Evolutionary conservation across 2,888 invertebrate genomes (phyloP), one percentile per base, ranked within the genome.

Genomic region (Drosophila meridiana): DNA sequence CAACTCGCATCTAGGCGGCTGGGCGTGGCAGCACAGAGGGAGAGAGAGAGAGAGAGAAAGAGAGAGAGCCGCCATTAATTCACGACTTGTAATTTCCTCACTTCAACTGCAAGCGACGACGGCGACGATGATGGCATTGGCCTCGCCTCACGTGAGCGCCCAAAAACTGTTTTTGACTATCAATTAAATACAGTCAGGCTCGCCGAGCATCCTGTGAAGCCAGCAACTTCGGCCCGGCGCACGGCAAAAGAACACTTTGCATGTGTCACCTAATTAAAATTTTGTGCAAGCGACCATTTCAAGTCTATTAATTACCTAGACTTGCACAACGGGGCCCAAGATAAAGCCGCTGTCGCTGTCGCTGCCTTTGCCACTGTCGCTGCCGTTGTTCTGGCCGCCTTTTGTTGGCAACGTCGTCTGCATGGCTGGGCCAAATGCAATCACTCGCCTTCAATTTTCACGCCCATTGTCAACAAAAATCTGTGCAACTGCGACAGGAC

Each of bases 81-180:
- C 91, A 87, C 90, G 89, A 91, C 88, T 91, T 91, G 92, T 91
- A 91, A 91, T 91, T 91, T 91, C 91, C 91, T 91, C 83, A 91
- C 90, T 91, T 90, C 88, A 88, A 79, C 83, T 84, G 83, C 89
- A 84, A 78, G 76, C 62, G 59, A 60, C 60, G 62, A 64, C 11
- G 64, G 50, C 34, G 62, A 56, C 28, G 47, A 59, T 26, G 65
- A 58, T 28, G 67, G 48, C 45, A 74, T 62, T 62, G 73, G 70
- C 69, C 66, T 64, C 71, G 65, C 56, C 47, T 67, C 59, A 69
- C 76, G 64, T 76, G 78, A 60, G 62, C 48, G 40, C 40, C 60
- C 57, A 61, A 73, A 80, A 80, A 80, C 73, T 78, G 84, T 75
- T 86, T 88, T 87, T 90, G 89, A 84, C 90, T 90, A 85, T 84